phyloP scores from a whole-genome alignment of 2,888 invertebrate species.

The Amphiduros pacificus region DNA sequence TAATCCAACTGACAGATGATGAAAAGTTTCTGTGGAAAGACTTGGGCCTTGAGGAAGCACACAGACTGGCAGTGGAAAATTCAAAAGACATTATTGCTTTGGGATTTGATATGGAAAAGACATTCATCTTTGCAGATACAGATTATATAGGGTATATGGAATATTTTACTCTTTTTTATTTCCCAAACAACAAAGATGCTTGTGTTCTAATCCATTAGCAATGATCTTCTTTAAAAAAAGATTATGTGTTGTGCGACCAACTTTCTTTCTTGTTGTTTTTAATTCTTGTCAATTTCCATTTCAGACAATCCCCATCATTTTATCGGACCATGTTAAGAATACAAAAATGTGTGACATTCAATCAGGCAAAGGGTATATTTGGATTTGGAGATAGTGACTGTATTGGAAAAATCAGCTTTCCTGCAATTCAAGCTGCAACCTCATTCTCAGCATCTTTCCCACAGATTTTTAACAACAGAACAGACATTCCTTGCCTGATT shows the following conservation, averaged over 20 bases:
- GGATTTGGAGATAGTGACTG: slow-evolving; percentile 95
- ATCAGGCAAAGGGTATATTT: slow-evolving; percentile 97
- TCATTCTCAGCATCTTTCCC: slow-evolving; percentile 73
- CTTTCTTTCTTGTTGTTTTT: background rate
- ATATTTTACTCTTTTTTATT: background rate
- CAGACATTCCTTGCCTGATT: slow-evolving; percentile 80
- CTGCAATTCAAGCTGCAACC: slow-evolving; percentile 94
- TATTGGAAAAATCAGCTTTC: slow-evolving; percentile 96
- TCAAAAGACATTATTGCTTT: slow-evolving; percentile 97
- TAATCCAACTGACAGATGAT: slow-evolving; percentile 97
- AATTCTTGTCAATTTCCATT: slow-evolving; percentile 41
- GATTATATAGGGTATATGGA: slow-evolving; percentile 83
- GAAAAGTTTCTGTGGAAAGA: slow-evolving; percentile 98
- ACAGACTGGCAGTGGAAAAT: slow-evolving; percentile 82
- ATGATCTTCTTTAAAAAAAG: background rate
- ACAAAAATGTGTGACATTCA: slow-evolving; percentile 93
- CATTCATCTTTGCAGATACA: slow-evolving; percentile 95
- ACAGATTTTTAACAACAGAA: slow-evolving; percentile 77
- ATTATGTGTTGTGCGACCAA: background rate
- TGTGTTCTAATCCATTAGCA: background rate
- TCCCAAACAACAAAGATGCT: background rate
- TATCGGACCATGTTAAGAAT: slow-evolving; percentile 91
- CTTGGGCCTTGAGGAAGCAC: slow-evolving; percentile 83
- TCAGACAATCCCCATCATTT: slow-evolving; percentile 82
- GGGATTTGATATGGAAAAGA: slow-evolving; percentile 90